Base-by-base conservation (phyloP, 2,888 invertebrate species). In the Dascillus cervinus region DNA sequence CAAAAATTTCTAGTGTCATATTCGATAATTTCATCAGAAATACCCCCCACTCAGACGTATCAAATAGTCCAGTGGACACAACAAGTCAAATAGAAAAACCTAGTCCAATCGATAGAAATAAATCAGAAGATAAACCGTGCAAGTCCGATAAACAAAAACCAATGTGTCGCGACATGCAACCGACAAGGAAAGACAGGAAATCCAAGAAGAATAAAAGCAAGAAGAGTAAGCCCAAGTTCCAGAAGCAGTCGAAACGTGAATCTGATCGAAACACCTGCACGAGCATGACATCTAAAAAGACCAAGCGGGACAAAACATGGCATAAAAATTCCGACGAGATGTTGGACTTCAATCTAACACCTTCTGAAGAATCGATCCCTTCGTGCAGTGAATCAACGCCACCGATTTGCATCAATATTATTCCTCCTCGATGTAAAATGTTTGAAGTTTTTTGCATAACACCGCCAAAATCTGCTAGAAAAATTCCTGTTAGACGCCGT, bases 401-500 rank as follows among this genome's bases (percentile, higher is more conserved):
- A 4, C 8, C 17, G 17, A 17, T 17, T 8, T 17, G 17, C 8
- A 17, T 17, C 4, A 8, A 8, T 8, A 17, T 17, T 6, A 8
- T 8, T 8, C 17, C 8, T 6, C 4, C 5, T 17, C 4, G 17
- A 8, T 4, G 5, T 6, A 17, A 17, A 8, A 8, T 6, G 17
- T n/a, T n/a, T n/a, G n/a, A n/a, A n/a, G n/a, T n/a, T n/a, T n/a
- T n/a, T n/a, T n/a, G n/a, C n/a, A n/a, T n/a, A n/a, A n/a, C n/a
- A n/a, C n/a, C n/a, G n/a, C n/a, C n/a, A n/a, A n/a, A n/a, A n/a
- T 17, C 17, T 6, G 5, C 17, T 4, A 17, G 8, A 8, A 6
- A 8, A 6, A 4, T 17, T 24, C 12, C 13, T 9, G 4, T 24
- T 12, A 10, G 24, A 24, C 13, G 21, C 13, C 47, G 65, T 3